Evolutionary conservation across 2,888 invertebrate species (phyloP).

Genomic region (Xylophagus ater): DNA sequence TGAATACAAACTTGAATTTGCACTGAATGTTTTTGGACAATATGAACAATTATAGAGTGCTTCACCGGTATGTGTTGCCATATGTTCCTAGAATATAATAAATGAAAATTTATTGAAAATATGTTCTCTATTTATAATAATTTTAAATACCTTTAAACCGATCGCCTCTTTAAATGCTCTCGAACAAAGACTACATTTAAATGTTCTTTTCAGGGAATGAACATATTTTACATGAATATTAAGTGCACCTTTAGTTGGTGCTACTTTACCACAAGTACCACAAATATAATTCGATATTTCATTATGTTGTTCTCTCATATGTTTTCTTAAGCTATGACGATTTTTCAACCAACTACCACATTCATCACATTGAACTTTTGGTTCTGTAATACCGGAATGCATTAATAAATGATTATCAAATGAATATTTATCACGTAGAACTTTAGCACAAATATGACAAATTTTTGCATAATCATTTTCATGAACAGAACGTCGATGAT

Average conservation of each 20-base stretch:
- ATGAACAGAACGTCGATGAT: background rate
- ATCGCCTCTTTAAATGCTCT: too few relatives aligned
- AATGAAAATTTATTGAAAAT: too few relatives aligned
- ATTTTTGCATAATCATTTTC: background rate
- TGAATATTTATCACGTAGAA: conserved; percentile 26
- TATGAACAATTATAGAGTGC: too few relatives aligned
- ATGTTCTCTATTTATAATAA: too few relatives aligned
- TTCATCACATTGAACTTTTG: conserved; percentile 26
- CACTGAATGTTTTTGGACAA: too few relatives aligned
- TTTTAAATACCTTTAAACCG: too few relatives aligned
- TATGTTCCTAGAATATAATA: too few relatives aligned
- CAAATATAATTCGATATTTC: conserved; percentile 24
- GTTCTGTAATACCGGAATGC: conserved; percentile 26
- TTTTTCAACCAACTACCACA: conserved; percentile 23
- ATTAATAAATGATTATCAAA: conserved; percentile 29
- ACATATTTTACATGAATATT: background rate
- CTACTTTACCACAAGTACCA: conserved; percentile 26
- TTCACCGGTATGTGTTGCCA: too few relatives aligned
- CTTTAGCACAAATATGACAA: conserved; percentile 34
- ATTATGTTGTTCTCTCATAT: conserved; percentile 6
- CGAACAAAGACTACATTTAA: too few relatives aligned
- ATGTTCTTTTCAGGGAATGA: too few relatives aligned
- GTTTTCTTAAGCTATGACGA: background rate
- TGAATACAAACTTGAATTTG: too few relatives aligned
- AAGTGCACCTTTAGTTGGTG: conserved; percentile 11